Evolutionary conservation across 2,113 vertebrate genomes (phyloP), one percentile per base, ranked within the genome.

Genomic region (Nothobranchius kuhntae): DNA sequence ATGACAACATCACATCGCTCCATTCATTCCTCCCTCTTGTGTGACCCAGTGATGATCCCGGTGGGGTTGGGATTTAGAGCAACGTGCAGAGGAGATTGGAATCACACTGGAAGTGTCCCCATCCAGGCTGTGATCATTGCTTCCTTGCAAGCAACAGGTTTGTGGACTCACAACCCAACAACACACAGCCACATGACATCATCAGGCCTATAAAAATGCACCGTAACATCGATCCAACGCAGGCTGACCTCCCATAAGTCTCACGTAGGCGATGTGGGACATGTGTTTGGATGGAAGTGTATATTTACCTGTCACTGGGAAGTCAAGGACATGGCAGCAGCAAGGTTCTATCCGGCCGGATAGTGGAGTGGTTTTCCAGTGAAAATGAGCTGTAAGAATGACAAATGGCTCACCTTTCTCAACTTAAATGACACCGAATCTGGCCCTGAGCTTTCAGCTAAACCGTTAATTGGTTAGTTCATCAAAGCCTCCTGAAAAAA

Each of bases 391-490:
- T 86, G 83, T 88, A 87, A 87, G 89, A 86, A 82, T 90, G 84
- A 92, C 86, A 85, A 84, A 89, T 54, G 65, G 77, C 67, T 48
- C 48, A 76, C 71, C 11, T 71, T 82, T 77, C 73, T 87, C 75
- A 11, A 65, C 55, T 73, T 61, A 64, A 71, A 75, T 64, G 61
- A 79, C 68, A 59, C 54, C 50, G 75, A 65, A 83, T 71, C 77
- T 87, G 79, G 78, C 85, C 91, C 69, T 68, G 78, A 62, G 68
- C 86, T 93, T 91, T 71, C 88, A 92, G 86, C 82, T 76, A 89
- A 91, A 89, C 48, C 62, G 86, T 91, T 91, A 89, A 92, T 93
- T 92, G 91, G 82, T 88, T 86, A 69, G 80, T 81, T 86, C 79
- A 81, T 91, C 73, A 79, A 81, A 86, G 86, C 85, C 54, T 78